phyloP scores from a whole-genome alignment of 2,113 vertebrate genomes.

The Archocentrus centrarchus region DNA sequence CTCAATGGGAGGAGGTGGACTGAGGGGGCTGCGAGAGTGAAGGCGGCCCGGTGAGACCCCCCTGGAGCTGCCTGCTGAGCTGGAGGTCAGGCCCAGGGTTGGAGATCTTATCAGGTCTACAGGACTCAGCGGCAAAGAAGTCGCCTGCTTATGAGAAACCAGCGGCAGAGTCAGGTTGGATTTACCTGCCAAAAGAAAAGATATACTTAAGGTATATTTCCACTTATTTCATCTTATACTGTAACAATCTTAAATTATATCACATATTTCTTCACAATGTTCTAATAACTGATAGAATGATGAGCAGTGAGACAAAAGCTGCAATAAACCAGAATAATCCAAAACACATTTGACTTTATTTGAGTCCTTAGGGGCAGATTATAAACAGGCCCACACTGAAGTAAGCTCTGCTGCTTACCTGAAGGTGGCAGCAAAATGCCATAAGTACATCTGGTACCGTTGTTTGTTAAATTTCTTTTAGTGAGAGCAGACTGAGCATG shows the following conservation, averaged over 20 bases:
- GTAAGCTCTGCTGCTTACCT: background rate
- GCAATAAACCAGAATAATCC: background rate
- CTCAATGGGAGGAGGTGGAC: slow-evolving; percentile 75
- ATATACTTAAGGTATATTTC: background rate
- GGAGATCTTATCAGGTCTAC: slow-evolving; percentile 3
- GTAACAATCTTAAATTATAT: background rate
- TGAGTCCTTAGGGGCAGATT: too few species aligned
- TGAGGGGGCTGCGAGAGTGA: slow-evolving; percentile 70
- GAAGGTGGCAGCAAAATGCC: background rate
- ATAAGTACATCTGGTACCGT: background rate
- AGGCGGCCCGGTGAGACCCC: slow-evolving; percentile 21
- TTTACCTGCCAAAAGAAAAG: slow-evolving; percentile 70
- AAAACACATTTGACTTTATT: background rate
- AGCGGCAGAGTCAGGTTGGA: slow-evolving; percentile 62
- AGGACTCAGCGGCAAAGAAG: slow-evolving; percentile 44
- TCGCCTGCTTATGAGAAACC: slow-evolving; percentile 25
- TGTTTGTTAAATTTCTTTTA: background rate
- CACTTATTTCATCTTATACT: background rate
- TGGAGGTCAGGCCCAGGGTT: background rate
- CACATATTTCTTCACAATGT: background rate
- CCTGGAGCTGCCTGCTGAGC: background rate
- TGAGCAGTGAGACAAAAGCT: background rate
- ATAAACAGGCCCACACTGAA: too few species aligned
- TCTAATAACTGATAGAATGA: background rate
- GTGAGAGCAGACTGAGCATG: background rate